A percentile compares a stretch with the other conserved stretches of the same genome.
These are phyloP conservation scores for Strongylocentrotus purpuratus DNA, from an alignment of 35 echinoderm and acorn worm genomes.

Conservation along the genomic window DNA sequence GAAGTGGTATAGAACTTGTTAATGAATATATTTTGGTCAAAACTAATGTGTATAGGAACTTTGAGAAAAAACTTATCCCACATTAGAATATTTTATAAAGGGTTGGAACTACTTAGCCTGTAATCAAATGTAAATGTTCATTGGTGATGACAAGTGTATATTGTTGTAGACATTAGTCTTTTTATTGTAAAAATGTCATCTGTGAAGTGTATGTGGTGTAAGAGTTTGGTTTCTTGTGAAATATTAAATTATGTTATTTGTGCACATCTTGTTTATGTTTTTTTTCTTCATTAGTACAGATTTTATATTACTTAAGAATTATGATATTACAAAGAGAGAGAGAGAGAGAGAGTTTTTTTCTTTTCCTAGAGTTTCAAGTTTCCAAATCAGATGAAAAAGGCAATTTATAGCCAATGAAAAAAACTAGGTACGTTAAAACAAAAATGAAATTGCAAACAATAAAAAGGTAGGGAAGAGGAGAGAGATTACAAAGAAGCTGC, in stretches of 20 bases:
- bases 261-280: neutral
- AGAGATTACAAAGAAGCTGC: neutral
- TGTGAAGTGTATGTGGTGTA: neutral
- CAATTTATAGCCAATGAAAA: too few species aligned
- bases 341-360: neutral
- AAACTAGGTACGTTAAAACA: too few species aligned
- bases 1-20: neutral
- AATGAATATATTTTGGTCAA: neutral
- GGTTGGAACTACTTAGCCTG: neutral
- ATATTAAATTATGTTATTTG: slow-evolving; percentile 20
- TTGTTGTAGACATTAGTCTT: neutral
- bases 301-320: too few species aligned
- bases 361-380: too few species aligned
- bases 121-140: neutral
- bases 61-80: slow-evolving; percentile 1
- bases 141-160: neutral
- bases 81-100: neutral
- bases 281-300: neutral
- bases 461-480: too few species aligned
- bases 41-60: neutral
- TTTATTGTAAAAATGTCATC: neutral
- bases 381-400: too few species aligned
- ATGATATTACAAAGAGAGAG: too few species aligned
- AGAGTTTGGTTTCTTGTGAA: slow-evolving; percentile 1
- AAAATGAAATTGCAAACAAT: too few species aligned